A percentile compares a stretch with the other conserved stretches of the same genome.
Evolutionary conservation across 53 echinoderm and acorn worm species (phyloP).

Genomic region (Arbacia lixula): DNA sequence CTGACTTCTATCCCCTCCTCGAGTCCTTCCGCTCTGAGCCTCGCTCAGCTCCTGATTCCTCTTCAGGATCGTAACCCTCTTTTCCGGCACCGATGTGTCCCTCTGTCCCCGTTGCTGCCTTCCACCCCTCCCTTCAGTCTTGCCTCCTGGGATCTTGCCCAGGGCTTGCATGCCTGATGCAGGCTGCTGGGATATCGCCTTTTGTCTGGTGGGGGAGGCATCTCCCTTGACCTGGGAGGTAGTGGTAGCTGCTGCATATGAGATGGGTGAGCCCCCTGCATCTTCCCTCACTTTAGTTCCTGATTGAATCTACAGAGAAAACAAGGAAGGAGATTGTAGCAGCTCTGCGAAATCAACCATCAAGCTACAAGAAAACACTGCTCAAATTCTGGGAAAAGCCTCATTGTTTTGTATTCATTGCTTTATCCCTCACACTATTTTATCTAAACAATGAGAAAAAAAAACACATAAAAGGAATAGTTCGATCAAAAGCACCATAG

Average conservation of each 20-base stretch:
- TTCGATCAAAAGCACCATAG: no score
- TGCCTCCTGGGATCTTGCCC: constrained; percentile 49
- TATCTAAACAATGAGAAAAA: no score
- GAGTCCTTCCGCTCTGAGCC: neutral
- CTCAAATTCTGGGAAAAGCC: no score
- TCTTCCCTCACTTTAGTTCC: constrained; percentile 33
- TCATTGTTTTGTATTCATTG: no score
- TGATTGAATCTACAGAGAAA: constrained; percentile 10
- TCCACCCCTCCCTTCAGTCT: constrained; percentile 9
- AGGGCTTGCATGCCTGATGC: constrained; percentile 19
- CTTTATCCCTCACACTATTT: no score
- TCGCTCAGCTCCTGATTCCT: constrained; percentile 25
- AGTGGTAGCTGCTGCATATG: constrained; percentile 31
- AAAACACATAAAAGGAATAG: no score
- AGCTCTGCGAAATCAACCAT: no score
- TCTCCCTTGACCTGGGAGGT: constrained; percentile 16
- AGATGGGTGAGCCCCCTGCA: constrained; percentile 40
- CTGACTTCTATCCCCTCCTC: neutral
- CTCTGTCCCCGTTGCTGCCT: neutral
- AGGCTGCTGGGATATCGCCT: neutral
- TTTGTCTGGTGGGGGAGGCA: neutral
- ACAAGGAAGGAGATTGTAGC: no score
- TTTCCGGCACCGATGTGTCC: neutral
- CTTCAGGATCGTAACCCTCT: constrained; percentile 14
- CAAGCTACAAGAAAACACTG: no score